Conservation (phyloP, 2,888 invertebrate genomes). For the Alloplasta piceator region DNA sequence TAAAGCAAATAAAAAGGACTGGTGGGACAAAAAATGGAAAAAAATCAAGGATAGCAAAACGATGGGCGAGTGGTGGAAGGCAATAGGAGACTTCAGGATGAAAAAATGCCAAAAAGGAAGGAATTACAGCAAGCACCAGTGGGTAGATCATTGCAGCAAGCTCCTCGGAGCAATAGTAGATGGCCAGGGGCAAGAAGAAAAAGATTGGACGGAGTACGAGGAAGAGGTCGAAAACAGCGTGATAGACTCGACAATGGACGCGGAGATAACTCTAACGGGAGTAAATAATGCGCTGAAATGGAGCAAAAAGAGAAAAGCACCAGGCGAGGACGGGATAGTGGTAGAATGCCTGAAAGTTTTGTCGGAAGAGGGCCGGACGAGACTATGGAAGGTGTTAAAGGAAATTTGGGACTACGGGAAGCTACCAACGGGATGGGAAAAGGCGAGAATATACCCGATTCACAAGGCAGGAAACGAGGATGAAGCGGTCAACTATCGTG, state of each 20-base stretch:
- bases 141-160: not conserved
- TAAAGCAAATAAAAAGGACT: constrained; percentile 1
- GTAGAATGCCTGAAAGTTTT: constrained; percentile 35
- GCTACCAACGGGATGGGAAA: constrained; percentile 43
- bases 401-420: constrained; percentile 30
- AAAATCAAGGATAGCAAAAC: too few relatives aligned
- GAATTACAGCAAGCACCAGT: constrained; percentile 14
- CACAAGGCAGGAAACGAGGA: constrained; percentile 29
- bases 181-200: not conserved
- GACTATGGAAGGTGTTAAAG: not conserved
- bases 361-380: not conserved
- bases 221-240: not conserved
- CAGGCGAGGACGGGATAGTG: constrained; percentile 39
- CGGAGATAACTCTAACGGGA: constrained; percentile 7
- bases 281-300: constrained; percentile 6
- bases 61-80: constrained; percentile 17
- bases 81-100: constrained; percentile 1
- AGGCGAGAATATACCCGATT: constrained; percentile 22
- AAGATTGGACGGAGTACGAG: not conserved
- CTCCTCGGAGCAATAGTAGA: not conserved
- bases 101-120: constrained; percentile 12
- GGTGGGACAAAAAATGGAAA: not conserved
- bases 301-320: constrained; percentile 18
- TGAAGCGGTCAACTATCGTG: constrained; percentile 30
- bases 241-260: not conserved